These are phyloP conservation scores for Zaprionus inermis DNA, from an alignment of 1,140 invertebrate genomes.

Conservation along the genomic window DNA sequence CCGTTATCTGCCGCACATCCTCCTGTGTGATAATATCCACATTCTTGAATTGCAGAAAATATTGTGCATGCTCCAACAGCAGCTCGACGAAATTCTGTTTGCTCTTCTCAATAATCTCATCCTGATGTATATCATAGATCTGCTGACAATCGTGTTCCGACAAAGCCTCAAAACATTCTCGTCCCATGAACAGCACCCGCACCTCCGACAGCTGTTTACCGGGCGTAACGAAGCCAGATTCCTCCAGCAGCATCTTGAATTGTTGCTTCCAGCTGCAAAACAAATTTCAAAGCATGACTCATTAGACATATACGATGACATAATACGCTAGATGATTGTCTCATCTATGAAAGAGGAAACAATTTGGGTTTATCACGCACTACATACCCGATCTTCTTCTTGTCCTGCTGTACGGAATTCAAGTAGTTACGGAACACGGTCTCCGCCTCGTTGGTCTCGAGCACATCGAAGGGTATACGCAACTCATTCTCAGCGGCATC, in stretches of 20 bases:
- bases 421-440: slow-evolving; percentile 96
- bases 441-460: slow-evolving; percentile 95
- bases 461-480: slow-evolving; percentile 95
- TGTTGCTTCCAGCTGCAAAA: slow-evolving; percentile 92
- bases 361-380: not conserved
- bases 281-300: slow-evolving; percentile 1
- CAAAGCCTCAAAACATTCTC: slow-evolving; percentile 96
- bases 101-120: slow-evolving; percentile 95
- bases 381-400: slow-evolving; percentile 94
- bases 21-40: slow-evolving; percentile 97
- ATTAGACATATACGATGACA: slow-evolving; percentile 2
- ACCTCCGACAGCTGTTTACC: slow-evolving; percentile 97
- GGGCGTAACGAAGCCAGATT: slow-evolving; percentile 96
- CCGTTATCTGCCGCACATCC: slow-evolving; percentile 96
- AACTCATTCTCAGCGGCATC: slow-evolving; percentile 89
- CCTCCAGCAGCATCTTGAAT: slow-evolving; percentile 96
- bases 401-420: slow-evolving; percentile 94
- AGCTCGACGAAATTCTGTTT: slow-evolving; percentile 97
- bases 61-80: slow-evolving; percentile 95
- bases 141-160: slow-evolving; percentile 95
- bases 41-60: slow-evolving; percentile 97
- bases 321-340: slow-evolving; percentile 1
- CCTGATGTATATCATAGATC: slow-evolving; percentile 98
- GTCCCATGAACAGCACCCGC: slow-evolving; percentile 96
- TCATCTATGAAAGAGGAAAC: not conserved